Percentiles rank a stretch among this genome's conserved stretches.
phyloP scores from a whole-genome alignment of 2,888 invertebrate genomes.

The Galerucella pusilla region DNA sequence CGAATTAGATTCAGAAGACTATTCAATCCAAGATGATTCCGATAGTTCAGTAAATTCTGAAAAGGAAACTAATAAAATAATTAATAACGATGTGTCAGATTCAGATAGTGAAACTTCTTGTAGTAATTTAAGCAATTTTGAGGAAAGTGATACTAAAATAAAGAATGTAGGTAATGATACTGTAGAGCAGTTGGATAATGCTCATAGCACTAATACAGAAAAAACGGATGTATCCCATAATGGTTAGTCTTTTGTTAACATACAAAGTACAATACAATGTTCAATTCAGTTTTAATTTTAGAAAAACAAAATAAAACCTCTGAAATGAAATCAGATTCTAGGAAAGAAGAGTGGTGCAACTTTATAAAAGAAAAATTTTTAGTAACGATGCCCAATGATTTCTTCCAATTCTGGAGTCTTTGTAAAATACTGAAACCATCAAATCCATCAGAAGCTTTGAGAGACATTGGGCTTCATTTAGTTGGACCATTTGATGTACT shows the following conservation, averaged over 20 bases:
- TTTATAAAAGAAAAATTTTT: conserved; percentile 81
- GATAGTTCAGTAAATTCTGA: conserved; percentile 6
- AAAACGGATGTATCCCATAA: not conserved
- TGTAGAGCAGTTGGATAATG: not conserved
- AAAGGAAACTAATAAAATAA: conserved; percentile 15
- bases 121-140: conserved; percentile 28
- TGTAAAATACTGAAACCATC: conserved; percentile 70
- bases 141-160: conserved; percentile 31
- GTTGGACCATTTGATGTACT: conserved; percentile 92
- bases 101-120: conserved; percentile 41
- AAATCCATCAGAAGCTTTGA: conserved; percentile 73
- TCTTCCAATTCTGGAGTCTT: conserved; percentile 86
- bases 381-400: conserved; percentile 90
- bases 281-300: not conserved
- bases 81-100: conserved; percentile 48
- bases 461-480: conserved; percentile 74
- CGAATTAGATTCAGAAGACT: conserved; percentile 29
- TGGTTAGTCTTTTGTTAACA: not conserved
- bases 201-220: not conserved
- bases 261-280: not conserved
- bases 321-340: conserved; percentile 8
- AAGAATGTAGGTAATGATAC: not conserved
- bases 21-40: conserved; percentile 14
- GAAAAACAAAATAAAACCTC: not conserved
- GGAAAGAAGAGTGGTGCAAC: conserved; percentile 17